Evolutionary conservation across 1,140 invertebrate genomes (phyloP).

Genomic region (Drosophila sucinea): DNA sequence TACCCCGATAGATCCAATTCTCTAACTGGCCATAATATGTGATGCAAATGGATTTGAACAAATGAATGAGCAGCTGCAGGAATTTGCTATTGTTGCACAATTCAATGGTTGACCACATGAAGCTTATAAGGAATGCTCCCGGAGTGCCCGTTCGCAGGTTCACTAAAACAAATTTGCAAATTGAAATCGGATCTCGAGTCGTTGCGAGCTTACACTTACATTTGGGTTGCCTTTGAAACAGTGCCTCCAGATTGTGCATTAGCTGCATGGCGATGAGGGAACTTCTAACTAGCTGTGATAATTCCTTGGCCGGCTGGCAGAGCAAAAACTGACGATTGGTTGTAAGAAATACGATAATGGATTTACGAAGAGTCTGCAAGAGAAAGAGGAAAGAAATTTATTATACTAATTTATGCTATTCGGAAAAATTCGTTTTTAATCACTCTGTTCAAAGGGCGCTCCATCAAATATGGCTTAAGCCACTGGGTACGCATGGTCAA

Average conservation of each 20-base stretch:
- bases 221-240: constrained; percentile 37
- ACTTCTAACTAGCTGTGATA: constrained; percentile 32
- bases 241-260: constrained; percentile 35
- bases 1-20: constrained; percentile 70
- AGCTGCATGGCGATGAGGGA: constrained; percentile 33
- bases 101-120: constrained; percentile 63
- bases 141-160: constrained; percentile 29
- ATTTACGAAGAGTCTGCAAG: constrained; percentile 51
- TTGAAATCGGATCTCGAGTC: background rate
- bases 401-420: constrained; percentile 5
- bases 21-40: constrained; percentile 72
- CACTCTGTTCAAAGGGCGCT: constrained; percentile 55
- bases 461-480: constrained; percentile 15
- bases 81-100: constrained; percentile 53
- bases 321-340: constrained; percentile 48
- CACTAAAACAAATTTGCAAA: constrained; percentile 25
- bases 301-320: background rate
- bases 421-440: constrained; percentile 25
- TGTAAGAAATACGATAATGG: constrained; percentile 33
- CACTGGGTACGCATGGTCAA: constrained; percentile 39
- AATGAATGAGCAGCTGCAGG: constrained; percentile 58
- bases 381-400: constrained; percentile 11
- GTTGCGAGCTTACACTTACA: constrained; percentile 28
- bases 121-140: constrained; percentile 61
- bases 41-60: constrained; percentile 64